Evolutionary conservation across 2,113 vertebrate genomes (phyloP).

Genomic region (Pandion haliaetus): DNA sequence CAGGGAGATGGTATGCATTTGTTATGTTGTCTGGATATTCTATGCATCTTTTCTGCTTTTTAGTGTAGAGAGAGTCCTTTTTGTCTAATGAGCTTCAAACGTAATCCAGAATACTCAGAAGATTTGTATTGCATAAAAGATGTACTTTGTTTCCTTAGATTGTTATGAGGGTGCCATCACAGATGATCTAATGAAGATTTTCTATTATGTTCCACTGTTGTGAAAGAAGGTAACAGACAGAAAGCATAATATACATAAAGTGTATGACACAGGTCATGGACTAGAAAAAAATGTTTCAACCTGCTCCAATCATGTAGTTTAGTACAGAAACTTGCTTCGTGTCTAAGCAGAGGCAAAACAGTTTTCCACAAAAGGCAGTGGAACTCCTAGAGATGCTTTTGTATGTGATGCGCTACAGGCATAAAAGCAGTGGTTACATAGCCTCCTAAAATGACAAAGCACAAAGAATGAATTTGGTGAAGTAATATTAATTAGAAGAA

Average conservation of each 20-base stretch:
- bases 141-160: neutral
- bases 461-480: neutral
- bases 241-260: neutral
- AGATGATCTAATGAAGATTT: neutral
- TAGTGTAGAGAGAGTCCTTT: neutral
- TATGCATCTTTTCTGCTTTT: neutral
- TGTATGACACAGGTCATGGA: neutral
- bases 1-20: fast-evolving
- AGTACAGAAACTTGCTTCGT: neutral
- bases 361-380: neutral
- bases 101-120: neutral
- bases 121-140: neutral
- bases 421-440: neutral
- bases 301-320: neutral
- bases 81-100: neutral
- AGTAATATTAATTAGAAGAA: neutral
- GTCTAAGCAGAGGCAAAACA: neutral
- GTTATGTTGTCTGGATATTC: neutral
- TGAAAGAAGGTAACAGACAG: neutral
- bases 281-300: neutral
- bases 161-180: neutral
- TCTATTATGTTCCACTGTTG: neutral
- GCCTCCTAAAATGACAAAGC: neutral
- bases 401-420: neutral
- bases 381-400: neutral